Base-by-base conservation (phyloP, 1,140 invertebrate genomes). In the Oscheius sp. region DNA sequence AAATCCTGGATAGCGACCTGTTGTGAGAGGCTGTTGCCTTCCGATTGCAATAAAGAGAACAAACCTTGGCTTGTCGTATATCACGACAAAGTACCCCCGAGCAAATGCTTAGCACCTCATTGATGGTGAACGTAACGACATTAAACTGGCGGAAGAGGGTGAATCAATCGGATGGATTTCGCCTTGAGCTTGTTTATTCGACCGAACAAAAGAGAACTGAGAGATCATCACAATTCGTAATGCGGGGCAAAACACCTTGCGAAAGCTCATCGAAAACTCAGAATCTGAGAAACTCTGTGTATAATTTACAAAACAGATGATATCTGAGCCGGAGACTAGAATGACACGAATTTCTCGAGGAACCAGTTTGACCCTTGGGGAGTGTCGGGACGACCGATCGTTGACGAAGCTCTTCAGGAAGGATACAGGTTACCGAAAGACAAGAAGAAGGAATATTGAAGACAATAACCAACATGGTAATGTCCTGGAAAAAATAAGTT, bases 41-140 rank as follows among this genome's bases (percentile, higher is more conserved):
- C 49, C 49, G 49, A 20, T 55, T 55, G 49, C 49, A 55, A 55
- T 55, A 23, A 55, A 55, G 49, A 20, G 49, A 55, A 55, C 49
- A 55, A 55, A 55, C 15, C 49, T 23, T 7, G 49, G 15, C 49
- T 20, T 26, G 23, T 55, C 49, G 49, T 55, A 55, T 20, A 55
- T 55, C 49, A 55, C 7, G 15, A 15, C 7, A 23, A 55, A 55
- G 49, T 55, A 26, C 49, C 49, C n/a, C 28, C 49, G 49, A 55
- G 49, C 49, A 55, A 55, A 55, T 55, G 49, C 49, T 55, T 55
- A 55, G 23, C 49, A 55, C 49, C 28, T 55, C 49, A 55, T 55
- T 23, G 15, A 23, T 55, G 23, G 7, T 7, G 15, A 7, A 26
- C 49, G 49, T 55, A 55, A 55, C 28, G 49, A 26, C 49, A 55